Conservation (phyloP, 1,140 invertebrate genomes). For the Triops longicaudatus region DNA sequence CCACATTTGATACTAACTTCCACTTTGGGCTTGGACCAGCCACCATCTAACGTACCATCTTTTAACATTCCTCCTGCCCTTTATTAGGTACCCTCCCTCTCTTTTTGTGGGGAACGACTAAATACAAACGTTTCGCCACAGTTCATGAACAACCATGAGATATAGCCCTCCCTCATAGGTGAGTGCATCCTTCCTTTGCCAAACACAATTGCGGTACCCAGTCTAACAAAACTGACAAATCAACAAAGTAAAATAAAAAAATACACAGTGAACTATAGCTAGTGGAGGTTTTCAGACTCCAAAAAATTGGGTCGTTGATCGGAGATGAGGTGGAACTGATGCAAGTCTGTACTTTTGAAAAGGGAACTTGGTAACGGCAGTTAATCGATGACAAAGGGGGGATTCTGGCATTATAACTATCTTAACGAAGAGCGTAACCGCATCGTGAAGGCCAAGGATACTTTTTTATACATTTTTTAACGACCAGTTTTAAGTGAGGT, state of each 20-base stretch:
- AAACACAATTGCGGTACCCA: no score
- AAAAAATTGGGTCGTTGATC: slow-evolving; percentile 1
- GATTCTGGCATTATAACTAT: background rate
- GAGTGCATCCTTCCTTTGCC: no score
- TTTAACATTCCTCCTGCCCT: no score
- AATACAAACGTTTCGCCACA: no score
- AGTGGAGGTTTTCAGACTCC: background rate
- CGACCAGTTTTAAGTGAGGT: background rate
- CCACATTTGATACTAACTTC: background rate
- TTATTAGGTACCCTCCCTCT: no score
- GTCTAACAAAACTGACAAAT: no score
- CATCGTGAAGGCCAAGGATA: background rate
- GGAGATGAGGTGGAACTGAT: slow-evolving; percentile 7
- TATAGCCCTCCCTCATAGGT: no score
- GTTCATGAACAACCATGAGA: no score
- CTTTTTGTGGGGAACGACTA: no score
- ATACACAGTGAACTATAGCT: background rate
- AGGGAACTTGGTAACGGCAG: background rate
- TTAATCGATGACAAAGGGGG: background rate
- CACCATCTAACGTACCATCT: no score
- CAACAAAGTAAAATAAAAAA: background rate
- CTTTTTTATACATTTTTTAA: background rate
- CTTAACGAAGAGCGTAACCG: background rate
- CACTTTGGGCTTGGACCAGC: background rate
- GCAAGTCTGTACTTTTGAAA: background rate